phyloP scores from a whole-genome alignment of 2,888 invertebrate species.

The Heliconius aoede region DNA sequence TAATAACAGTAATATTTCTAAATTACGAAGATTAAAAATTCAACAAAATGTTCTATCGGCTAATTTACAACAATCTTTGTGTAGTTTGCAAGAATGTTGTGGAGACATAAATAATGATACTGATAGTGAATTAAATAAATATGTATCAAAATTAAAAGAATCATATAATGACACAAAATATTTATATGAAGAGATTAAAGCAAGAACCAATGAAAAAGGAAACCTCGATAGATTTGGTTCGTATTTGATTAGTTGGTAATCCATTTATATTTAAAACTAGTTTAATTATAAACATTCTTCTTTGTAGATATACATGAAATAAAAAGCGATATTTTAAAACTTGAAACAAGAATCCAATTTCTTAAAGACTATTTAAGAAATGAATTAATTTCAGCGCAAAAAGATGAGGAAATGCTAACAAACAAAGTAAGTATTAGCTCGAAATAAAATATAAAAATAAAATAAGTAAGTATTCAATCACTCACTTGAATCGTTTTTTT shows the following conservation, averaged over 20 bases:
- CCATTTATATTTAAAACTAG: neutral
- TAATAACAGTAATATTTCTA: slow-evolving; percentile 52
- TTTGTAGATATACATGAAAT: slow-evolving; percentile 69
- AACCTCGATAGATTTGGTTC: slow-evolving; percentile 59
- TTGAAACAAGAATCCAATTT: slow-evolving; percentile 64
- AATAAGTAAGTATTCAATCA: neutral
- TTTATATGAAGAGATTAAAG: slow-evolving; percentile 66
- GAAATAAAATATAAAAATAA: too few relatives aligned
- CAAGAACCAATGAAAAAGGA: slow-evolving; percentile 54
- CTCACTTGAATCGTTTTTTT: too few relatives aligned
- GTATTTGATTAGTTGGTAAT: slow-evolving; percentile 38
- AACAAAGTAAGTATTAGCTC: slow-evolving; percentile 54
- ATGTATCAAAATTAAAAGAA: slow-evolving; percentile 54
- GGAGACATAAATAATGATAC: slow-evolving; percentile 33
- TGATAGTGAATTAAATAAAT: slow-evolving; percentile 53
- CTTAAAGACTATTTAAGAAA: slow-evolving; percentile 59
- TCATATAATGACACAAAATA: slow-evolving; percentile 57
- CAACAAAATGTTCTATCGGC: slow-evolving; percentile 67
- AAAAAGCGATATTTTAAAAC: slow-evolving; percentile 61
- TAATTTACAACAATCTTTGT: slow-evolving; percentile 50
- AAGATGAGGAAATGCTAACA: slow-evolving; percentile 55
- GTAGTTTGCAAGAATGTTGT: slow-evolving; percentile 45
- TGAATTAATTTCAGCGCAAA: slow-evolving; percentile 56
- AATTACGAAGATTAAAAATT: slow-evolving; percentile 69
- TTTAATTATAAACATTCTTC: slow-evolving; percentile 11